Evolutionary conservation across 2,888 invertebrate species (phyloP).

Genomic region (Sepiola atlantica): DNA sequence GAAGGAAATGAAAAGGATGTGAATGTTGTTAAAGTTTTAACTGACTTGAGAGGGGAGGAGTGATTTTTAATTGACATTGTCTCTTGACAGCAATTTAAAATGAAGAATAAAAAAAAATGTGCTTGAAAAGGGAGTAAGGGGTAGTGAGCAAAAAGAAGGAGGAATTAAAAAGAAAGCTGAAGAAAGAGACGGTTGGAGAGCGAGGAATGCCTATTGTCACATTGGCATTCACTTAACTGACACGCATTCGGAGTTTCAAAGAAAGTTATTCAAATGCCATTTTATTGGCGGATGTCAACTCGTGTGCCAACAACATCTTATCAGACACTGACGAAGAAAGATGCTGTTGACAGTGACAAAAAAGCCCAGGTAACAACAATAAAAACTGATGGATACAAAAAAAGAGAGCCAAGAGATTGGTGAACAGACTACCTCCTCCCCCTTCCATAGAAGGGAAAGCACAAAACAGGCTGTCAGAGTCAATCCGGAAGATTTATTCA

Average conservation of each 20-base stretch:
- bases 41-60: not conserved
- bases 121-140: not conserved
- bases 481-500: not conserved
- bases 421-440: not conserved
- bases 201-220: not conserved
- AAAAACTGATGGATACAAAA: not conserved
- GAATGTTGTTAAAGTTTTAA: not conserved
- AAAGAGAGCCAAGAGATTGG: not conserved
- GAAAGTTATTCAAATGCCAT: conserved; percentile 14
- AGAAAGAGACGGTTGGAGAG: not conserved
- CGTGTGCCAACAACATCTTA: not conserved
- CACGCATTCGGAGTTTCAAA: not conserved
- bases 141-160: not conserved
- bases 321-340: not conserved
- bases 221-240: not conserved
- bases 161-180: not conserved
- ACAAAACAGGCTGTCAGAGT: not conserved
- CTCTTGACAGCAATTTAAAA: not conserved
- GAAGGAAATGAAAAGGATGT: not conserved
- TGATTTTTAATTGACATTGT: not conserved
- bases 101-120: not conserved
- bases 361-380: not conserved
- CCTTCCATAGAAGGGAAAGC: not conserved
- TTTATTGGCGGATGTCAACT: not conserved
- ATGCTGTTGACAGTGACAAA: not conserved